Conservation (phyloP, 2,888 invertebrate genomes). For the Habroteleia sp. region DNA sequence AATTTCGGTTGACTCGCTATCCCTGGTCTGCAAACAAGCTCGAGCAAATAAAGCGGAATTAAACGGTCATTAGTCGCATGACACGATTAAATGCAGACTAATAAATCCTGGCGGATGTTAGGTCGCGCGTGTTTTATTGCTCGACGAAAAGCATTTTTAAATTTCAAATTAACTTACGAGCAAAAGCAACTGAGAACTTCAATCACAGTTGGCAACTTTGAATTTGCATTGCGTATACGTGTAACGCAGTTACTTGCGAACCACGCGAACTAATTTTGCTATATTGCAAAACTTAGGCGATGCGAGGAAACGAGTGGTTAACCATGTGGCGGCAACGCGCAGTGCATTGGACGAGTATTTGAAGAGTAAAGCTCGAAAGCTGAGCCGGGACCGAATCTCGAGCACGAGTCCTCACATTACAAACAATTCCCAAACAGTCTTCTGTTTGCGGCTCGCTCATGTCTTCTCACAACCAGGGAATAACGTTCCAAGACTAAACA, state of each 20-base stretch:
- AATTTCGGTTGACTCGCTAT: neutral
- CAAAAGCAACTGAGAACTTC: slow-evolving; percentile 22
- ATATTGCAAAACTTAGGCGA: slow-evolving; percentile 41
- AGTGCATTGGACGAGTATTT: slow-evolving; percentile 46
- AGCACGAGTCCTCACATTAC: too few species aligned
- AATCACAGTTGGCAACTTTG: slow-evolving; percentile 16
- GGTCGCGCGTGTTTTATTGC: too few species aligned
- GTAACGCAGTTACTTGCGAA: slow-evolving; percentile 23
- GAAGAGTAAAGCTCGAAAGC: slow-evolving; percentile 11
- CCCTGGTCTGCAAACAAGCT: too few species aligned
- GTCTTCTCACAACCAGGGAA: too few species aligned
- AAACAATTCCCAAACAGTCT: slow-evolving; percentile 32
- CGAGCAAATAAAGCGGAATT: neutral
- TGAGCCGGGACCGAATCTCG: slow-evolving; percentile 3
- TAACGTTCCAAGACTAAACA: too few species aligned
- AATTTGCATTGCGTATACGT: slow-evolving; percentile 3
- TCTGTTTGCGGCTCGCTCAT: neutral
- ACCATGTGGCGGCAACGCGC: slow-evolving; percentile 30
- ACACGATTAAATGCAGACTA: too few species aligned
- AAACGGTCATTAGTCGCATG: too few species aligned
- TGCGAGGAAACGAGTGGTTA: slow-evolving; percentile 4
- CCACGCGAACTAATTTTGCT: slow-evolving; percentile 10
- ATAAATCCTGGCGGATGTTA: too few species aligned
- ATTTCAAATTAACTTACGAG: slow-evolving; percentile 12
- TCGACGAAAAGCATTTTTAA: too few species aligned